These are phyloP conservation scores for Glareola pratincola DNA, from an alignment of 2,113 vertebrate genomes.

Conservation along the genomic window DNA sequence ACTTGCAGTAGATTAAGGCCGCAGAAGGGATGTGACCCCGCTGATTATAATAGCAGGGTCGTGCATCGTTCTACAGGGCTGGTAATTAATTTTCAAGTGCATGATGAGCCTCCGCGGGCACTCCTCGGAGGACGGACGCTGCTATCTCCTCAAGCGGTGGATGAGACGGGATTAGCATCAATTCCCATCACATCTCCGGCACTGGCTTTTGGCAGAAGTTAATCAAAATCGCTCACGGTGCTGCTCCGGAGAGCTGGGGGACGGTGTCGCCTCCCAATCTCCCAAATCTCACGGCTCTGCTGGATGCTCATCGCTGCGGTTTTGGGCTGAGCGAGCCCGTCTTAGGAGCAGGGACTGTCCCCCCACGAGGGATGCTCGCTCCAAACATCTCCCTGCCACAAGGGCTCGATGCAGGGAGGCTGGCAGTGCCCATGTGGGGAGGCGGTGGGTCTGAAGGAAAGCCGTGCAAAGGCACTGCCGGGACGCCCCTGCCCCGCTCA, in stretches of 20 bases:
- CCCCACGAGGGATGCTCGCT: fast-evolving
- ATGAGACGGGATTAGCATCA: constrained; percentile 1
- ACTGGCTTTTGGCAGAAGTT: not conserved
- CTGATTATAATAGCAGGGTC: constrained; percentile 52
- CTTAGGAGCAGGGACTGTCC: fast-evolving
- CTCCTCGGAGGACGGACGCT: not conserved
- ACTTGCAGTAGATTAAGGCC: not conserved
- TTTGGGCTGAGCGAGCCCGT: not conserved
- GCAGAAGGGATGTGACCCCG: constrained; percentile 14
- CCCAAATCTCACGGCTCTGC: not conserved
- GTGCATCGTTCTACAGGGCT: not conserved
- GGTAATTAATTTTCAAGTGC: constrained; percentile 62
- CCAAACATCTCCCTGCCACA: not conserved
- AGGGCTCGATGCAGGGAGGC: not conserved
- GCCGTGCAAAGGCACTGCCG: not conserved
- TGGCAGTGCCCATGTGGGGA: not conserved
- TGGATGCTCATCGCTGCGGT: fast-evolving
- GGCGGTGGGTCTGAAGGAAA: not conserved
- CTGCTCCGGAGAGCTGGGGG: not conserved
- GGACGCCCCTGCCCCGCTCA: not conserved
- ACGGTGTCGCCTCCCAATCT: not conserved
- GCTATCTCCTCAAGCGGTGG: not conserved
- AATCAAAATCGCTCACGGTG: not conserved
- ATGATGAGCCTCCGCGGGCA: not conserved
- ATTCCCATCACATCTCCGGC: not conserved